Evolutionary conservation across 2,888 invertebrate species (phyloP), one percentile per base, ranked within the genome.

Genomic region (Caenorhabditis angaria): DNA sequence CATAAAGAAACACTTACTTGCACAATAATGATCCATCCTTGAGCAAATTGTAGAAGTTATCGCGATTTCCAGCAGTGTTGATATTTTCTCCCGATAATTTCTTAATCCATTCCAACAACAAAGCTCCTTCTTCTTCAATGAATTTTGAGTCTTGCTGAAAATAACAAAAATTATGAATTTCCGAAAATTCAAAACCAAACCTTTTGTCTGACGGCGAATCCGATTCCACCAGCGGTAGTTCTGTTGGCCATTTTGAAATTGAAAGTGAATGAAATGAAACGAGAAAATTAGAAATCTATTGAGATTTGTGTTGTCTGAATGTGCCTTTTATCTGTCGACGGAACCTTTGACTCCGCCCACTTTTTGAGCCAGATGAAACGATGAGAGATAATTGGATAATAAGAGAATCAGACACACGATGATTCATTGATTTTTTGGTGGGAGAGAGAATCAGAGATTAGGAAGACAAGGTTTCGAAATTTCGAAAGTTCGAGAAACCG

Each of bases 101-200:
- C 86, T 92, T 92, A 86, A 97, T 93, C 97, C 97, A 97, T 90
- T 94, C 93, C 87, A 97, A 89, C 81, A 93, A 92, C 90, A 97
- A 95, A 84, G 92, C 92, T 2, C 97, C 97, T 78, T 95, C 91
- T 86, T 94, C 94, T 87, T 94, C 94, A 89, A 94, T 95, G 91
- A 96, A 99, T 91, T 97, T 97, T 89, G 94, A 94, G 89, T 95
- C 94, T 84, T 97, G 94, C 97, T 97, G 65, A 54, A 78, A 70
- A 56, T 14, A 47, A 6, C 1, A 6, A 56, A 18, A 20, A 24
- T 24, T 24, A 20, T 24, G 6, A 48, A 12, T 48, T 48, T n/a
- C 6, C 10, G 10, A 22, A 48, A 55, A 12, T 24, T n/a, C 20
- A 55, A 28, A 50, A 18, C 18, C 57, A 55, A 5, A 84, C 83